Base-by-base conservation (phyloP, 2,797 vertebrate species). In the Holocentrus rufus region DNA sequence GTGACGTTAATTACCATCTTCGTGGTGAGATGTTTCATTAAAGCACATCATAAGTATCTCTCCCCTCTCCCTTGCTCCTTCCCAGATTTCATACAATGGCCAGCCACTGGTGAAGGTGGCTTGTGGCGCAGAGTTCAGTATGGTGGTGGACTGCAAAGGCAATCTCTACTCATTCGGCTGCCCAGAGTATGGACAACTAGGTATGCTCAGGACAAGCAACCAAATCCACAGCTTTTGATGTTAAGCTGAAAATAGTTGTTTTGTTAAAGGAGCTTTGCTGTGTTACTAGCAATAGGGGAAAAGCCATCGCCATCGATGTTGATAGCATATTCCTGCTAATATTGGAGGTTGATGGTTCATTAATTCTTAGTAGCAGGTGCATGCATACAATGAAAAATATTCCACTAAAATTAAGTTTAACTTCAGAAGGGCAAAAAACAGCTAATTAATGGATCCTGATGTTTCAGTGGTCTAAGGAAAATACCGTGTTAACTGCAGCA, bases 61-160 rank as follows among this genome's bases (percentile, higher is more conserved):
- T 3, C 39, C 11, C 14, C 11, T 42, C 39, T 42, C 39, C 14
- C 11, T 13, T 13, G 25, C 13, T 13, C 39, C 8, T 39, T 11
- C 13, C 13, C 39, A 99, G 97, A 96, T 99, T 73, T 94, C 95
- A 88, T 99, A 99, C 93, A 98, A 97, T 0, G 97, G 97, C 27
- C 97, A 98, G 88, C 97, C 97, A 0, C 94, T 99, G 83, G 96
- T 98, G 85, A 98, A 98, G 72, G 93, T 97, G 88, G 93, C 96
- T 0, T 98, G 97, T 18, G 97, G 97, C 8, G 97, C 97, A 0
- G 97, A 98, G 53, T 99, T 99, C 93, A 98, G 97, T 82, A 98
- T 99, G 97, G 95, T 97, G 83, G 95, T 97, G 92, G 97, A 99
- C 91, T 99, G 97, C 89, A 98, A 99, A 91, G 97, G 97, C 34